Base-by-base conservation (phyloP, 2,888 invertebrate genomes). In the Luperina nickerlii region DNA sequence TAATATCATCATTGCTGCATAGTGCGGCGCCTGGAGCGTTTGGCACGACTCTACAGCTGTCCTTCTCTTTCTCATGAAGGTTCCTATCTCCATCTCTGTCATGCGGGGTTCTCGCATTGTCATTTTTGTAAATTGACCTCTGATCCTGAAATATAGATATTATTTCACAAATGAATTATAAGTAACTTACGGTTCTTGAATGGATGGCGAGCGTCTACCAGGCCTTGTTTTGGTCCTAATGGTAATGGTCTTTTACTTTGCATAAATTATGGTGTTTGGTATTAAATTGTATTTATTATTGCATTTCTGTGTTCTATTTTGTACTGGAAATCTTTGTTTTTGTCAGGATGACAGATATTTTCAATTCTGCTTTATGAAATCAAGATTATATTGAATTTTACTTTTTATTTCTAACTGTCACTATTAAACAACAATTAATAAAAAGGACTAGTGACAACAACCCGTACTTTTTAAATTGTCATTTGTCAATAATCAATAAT, bases 61-160 rank as follows among this genome's bases (percentile, higher is more conserved):
- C 94, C 84, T 90, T 86, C 74, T 94, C 87, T 11, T 83, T 65
- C 92, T 57, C 38, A 42, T 45, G 0, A 2, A 32, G 69, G 38
- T 72, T 82, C 48, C 18, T 92, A 92, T 91, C 6, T 84, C 54
- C 67, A 5, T 93, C 93, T 85, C 89, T 72, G 51, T 94, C 91
- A 81, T 69, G 54, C 90, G 76, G 73, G 89, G 90, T 91, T 93
- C 94, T 93, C 91, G 94, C 94, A 92, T 94, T 95, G 96, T 96
- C 95, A 96, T 96, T 96, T 96, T 96, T 95, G 94, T 93, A 94
- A 94, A 95, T 94, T 94, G 95, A 95, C 95, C 96, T 94, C 86
- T 94, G 95, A 94, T 92, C 95, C 93, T 94, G 93, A 92, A 94
- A 93, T 93, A 93, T 91, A 94, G 94, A 93, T 93, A 94, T 94